Evolutionary conservation across 1,140 invertebrate species (phyloP), one percentile per base, ranked within the genome.

Genomic region (Scaptodrosophila lebanonensis): DNA sequence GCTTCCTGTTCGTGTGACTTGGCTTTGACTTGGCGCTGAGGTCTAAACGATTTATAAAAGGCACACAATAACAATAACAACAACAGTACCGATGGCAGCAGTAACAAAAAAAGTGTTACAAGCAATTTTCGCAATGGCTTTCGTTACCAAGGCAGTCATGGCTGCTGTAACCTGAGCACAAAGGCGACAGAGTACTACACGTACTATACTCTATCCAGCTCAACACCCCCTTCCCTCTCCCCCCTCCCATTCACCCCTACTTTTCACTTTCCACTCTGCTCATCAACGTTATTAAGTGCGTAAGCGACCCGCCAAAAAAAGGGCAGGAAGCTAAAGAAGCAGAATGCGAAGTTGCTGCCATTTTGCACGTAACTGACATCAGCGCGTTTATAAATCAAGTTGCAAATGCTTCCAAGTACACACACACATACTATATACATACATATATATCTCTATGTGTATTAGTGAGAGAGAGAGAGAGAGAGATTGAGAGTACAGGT

Each of bases 21-120:
- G 63, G 52, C 56, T 36, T 65, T 47, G 56, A 66, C 50, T 75
- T 69, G 65, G 76, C 64, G 59, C 35, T 53, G 71, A 44, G 53
- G 32, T 76, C 72, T 79, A 77, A 77, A 53, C 73, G 73, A 79
- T 77, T 77, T 77, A 77, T 77, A 79, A 77, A 77, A 79, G 75
- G 75, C 75, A 79, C 68, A 62, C 60, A 51, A 42, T 61, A 52
- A 53, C 53, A 32, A 59, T 51, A 39, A 59, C 29, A 29, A 48
- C 29, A 35, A 22, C 3, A 11, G 3, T 16, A 6, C 13, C 13
- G 2, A 38, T 15, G 12, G n/a, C 11, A 6, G 15, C 44, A 53
- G 57, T 35, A 54, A 54, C 48, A 63, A 60, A 58, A 68, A 79
- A 77, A 77, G 73, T 77, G 75, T 77, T 77, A 73, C 73, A 79